These are phyloP conservation scores for Apodemus speciosus DNA, from an alignment of 2,113 vertebrate genomes.

Conservation along the genomic window DNA sequence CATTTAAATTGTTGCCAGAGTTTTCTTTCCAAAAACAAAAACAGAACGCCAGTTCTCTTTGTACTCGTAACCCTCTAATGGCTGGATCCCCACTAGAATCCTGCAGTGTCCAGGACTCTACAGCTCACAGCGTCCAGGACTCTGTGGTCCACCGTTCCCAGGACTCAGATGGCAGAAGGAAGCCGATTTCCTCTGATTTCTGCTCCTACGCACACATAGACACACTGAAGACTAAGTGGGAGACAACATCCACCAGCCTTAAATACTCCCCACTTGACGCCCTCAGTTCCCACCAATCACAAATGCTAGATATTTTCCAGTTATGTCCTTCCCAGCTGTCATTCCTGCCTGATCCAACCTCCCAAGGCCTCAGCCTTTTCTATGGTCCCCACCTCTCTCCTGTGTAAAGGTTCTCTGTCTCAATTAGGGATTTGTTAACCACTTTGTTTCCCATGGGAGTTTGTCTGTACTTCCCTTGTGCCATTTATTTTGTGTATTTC, in stretches of 20 bases:
- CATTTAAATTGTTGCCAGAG: neutral
- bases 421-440: neutral
- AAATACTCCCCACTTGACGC: neutral
- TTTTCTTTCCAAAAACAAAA: neutral
- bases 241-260: neutral
- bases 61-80: neutral
- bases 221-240: neutral
- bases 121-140: neutral
- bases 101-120: neutral
- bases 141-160: neutral
- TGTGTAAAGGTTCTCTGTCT: neutral
- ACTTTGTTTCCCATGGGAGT: neutral
- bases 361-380: neutral
- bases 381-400: neutral
- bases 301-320: neutral
- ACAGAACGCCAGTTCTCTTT: neutral
- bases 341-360: neutral
- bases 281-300: neutral
- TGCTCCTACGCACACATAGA: neutral
- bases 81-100: neutral
- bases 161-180: neutral
- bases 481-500: neutral
- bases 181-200: neutral
- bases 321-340: neutral
- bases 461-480: neutral